Base-by-base conservation (phyloP, 2,888 invertebrate genomes). In the Thecocarcelia acutangulata region DNA sequence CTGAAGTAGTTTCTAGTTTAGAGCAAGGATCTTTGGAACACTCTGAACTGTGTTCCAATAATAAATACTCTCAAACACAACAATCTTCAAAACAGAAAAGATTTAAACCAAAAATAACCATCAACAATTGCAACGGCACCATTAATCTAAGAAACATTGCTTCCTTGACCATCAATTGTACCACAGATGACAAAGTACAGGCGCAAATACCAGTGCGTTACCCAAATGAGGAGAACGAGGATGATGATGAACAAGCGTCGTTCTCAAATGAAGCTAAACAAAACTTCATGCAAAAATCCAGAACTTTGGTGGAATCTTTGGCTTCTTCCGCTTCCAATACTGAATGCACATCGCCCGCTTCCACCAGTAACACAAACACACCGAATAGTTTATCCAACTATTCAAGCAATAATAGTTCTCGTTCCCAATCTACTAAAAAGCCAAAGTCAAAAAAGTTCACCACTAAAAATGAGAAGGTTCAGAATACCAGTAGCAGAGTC, bases 41-140 rank as follows among this genome's bases (percentile, higher is more conserved):
- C 9, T 70, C 79, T 2, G 76, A 48, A 21, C 8, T 21, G n/a
- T 46, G 46, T 15, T 68, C 72, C 12, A 86, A 84, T 21, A 83
- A 76, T 8, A 84, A 84, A 24, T 80, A 79, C 15, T 80, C 81
- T n/a, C 83, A 85, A 77, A 86, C 84, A 9, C 54, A 82, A 59
- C 80, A 83, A 54, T 58, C 80, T 72, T 80, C 84, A 58, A 85
- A 87, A 66, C 24, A 84, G 11, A 87, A 87, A 66, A 87, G 87
- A 58, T 88, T 88, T 66, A 90, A 90, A 81, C 90, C 90, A 83
- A 90, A 90, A 85, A 90, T 91, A 21, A 91, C 90, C 19, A 90
- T 91, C 19, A 90, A 91, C 83, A 91, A 90, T 69, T 91, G 91
- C 85, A 91, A 90, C 76, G 91, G 91, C 52, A 90, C 89, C 9